Evolutionary conservation across 1,140 invertebrate genomes (phyloP), one percentile per base, ranked within the genome.

Genomic region (Drosophila albomicans): DNA sequence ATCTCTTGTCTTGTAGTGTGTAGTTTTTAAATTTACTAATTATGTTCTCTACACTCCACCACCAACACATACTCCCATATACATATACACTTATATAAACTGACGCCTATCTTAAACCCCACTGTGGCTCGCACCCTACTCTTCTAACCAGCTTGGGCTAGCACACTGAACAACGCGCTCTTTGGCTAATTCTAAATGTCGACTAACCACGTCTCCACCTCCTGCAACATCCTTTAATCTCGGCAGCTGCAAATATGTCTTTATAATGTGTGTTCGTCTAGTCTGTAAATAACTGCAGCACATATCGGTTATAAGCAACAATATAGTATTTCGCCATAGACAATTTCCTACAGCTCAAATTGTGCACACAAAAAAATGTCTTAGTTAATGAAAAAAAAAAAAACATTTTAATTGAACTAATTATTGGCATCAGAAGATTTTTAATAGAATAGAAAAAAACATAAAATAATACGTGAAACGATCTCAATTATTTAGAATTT

Each of bases 1-100:
- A 64, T 52, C 13, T 13, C n/a, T 35, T 54, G 51, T 54, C 7
- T 32, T 57, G 54, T 57, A 32, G 13, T 16, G n/a, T 25, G 16
- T 54, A 75, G 48, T 20, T 0, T 61, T 64, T 82, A 79, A 45
- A 70, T 35, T 61, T 67, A 38, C 68, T 41, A 65, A 61, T 32
- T 49, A 38, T 16, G 38, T 10, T 61, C 25, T n/a, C 32, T 51
- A 57, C 51, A 32, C 28, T 13, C 28, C 51, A 72, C 64, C 58
- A 13, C n/a, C 41, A 7, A 69, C 58, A 45, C 41, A 59, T 51
- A 45, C 41, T 30, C 58, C 43, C 54, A 78, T 43, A 67, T 10
- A 56, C 32, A 41, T 43, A 10, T n/a, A 58, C 2, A 32, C 32
- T 57, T 25, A 35, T 20, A 46, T 30, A 5, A 43, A 52, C 2